phyloP scores from a whole-genome alignment of 2,113 vertebrate species.

The Chauna torquata region DNA sequence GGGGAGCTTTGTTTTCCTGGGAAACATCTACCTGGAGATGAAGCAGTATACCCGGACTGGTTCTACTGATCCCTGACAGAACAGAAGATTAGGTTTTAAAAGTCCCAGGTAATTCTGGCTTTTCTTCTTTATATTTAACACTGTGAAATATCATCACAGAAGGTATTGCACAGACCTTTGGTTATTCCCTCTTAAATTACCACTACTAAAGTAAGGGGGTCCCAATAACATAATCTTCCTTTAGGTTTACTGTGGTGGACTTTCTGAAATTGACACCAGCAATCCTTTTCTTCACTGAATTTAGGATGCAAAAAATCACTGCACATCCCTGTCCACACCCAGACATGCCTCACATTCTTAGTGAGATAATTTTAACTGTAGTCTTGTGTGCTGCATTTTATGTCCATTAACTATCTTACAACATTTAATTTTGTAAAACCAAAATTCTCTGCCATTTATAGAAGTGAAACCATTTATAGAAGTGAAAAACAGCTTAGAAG shows the following conservation, averaged over 20 bases:
- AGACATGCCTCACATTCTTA: neutral
- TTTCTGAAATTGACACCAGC: neutral
- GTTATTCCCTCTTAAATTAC: neutral
- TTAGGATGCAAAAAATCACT: neutral
- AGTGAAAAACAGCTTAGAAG: neutral
- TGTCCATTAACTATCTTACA: neutral
- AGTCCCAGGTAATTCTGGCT: neutral
- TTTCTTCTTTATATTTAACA: neutral
- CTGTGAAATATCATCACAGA: neutral
- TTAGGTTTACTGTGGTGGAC: neutral
- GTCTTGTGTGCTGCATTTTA: neutral
- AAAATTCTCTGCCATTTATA: neutral
- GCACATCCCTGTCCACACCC: neutral
- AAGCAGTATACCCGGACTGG: neutral
- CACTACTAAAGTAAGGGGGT: neutral
- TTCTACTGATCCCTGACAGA: neutral
- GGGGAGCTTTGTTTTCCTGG: neutral
- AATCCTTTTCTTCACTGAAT: neutral
- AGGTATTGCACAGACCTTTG: neutral
- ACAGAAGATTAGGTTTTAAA: neutral
- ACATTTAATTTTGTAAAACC: neutral
- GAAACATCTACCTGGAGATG: neutral
- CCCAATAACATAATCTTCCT: neutral
- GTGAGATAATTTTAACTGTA: neutral
- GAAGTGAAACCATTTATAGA: neutral